Evolutionary conservation across 2,888 invertebrate genomes (phyloP), one percentile per base, ranked within the genome.

Genomic region (Nephrotoma guestfalica): DNA sequence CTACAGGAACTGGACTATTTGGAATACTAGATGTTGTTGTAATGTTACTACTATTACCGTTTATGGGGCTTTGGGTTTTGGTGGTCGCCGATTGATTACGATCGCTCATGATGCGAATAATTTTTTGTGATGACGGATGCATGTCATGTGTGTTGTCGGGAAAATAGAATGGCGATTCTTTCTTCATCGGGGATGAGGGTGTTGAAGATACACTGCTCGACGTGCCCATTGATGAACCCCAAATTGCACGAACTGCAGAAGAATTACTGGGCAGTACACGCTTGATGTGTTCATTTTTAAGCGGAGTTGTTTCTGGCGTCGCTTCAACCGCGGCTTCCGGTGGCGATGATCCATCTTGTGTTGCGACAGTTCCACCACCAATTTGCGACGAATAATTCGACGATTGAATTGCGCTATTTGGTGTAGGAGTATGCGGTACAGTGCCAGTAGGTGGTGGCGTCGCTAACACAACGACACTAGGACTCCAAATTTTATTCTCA

Each of bases 271-370:
- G 93, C 88, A 93, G 92, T 88, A 91, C 91, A 86, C 92, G 89
- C 88, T 89, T 89, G 88, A 90, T 11, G 40, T 88, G 87, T 1
- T 86, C 86, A 89, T 93, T 96, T 91, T 96, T 95, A 40, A 96
- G 93, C 2, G 97, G 97, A 57, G 97, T 97, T 85, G 96, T 97
- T 92, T 97, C 97, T 0, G 97, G 97, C 6, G 97, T 97, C 4
- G 97, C 97, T 92, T 97, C 97, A 87, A 97, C 95, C 42, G 96
- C 97, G 84, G 96, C 96, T 92, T 97, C 97, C 5, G 96, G 96
- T 43, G 96, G 96, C 15, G 95, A 95, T 0, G 94, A 93, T 47
- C 94, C 94, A 89, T 94, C 93, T 88, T 93, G 92, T 86, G 87
- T 86, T 84, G 89, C 86, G 11, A 88, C 88, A 45, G 88, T 89